Base-by-base conservation (phyloP, 2,113 vertebrate species). In the Athene noctua region DNA sequence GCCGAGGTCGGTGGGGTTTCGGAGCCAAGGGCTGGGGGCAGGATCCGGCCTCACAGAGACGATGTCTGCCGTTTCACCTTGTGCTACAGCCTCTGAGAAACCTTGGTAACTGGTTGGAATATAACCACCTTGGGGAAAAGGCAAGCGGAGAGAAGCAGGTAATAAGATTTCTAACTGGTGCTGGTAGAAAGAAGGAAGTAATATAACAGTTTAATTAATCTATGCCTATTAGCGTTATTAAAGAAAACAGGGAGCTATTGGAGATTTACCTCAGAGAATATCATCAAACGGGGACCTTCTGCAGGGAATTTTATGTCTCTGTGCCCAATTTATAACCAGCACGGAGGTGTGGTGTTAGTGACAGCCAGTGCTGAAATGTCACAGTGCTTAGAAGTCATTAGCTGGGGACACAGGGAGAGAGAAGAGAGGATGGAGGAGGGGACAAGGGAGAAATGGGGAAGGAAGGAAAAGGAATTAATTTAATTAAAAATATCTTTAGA, bases 401-500 rank as follows among this genome's bases (percentile, higher is more conserved):
- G 89, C 88, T 95, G 89, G 90, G 96, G 96, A 97, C 86, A 91
- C 55, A 57, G 78, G 70, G 92, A 94, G 91, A 84, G 62, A 73
- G 90, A 91, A 85, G 86, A 91, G 91, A 94, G 74, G 59, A 62
- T 96, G 86, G 85, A 88, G 81, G 90, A 86, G 94, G 83, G 73
- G 91, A 92, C 32, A 65, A 84, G 80, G 90, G 80, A 93, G 87
- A 93, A 91, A 86, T 87, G 67, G 90, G 87, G 59, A 94, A 95
- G 91, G 92, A 82, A 95, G 86, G 91, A 85, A 93, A 90, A 88
- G 85, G 87, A 93, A 96, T 92, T 92, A 96, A 95, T 97, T 97
- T 96, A 97, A 97, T 97, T 97, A 95, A 95, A 97, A 96, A 95
- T 96, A 96, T 97, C 96, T 97, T 97, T 96, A 88, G 96, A 95